Evolutionary conservation across 2,888 invertebrate genomes (phyloP).

Genomic region (Apamea monoglypha): DNA sequence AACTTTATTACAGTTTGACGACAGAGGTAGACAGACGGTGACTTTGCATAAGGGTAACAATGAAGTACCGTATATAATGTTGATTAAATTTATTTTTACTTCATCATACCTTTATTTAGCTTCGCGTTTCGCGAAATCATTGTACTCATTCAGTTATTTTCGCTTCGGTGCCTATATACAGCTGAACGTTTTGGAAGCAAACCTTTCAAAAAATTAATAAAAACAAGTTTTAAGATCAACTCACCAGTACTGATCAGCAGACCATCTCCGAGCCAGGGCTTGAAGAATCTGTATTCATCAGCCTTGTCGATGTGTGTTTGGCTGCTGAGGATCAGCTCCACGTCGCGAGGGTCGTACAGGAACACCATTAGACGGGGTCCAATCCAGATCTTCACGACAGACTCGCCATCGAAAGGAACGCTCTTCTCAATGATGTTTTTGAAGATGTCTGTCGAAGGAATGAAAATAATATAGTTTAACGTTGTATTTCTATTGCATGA

Average conservation of each 20-base stretch:
- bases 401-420: slow-evolving; percentile 88
- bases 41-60: slow-evolving; percentile 9
- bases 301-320: slow-evolving; percentile 95
- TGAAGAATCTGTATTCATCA: slow-evolving; percentile 94
- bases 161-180: neutral
- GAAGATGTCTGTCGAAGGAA: slow-evolving; percentile 91
- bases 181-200: neutral
- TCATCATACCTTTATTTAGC: neutral
- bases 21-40: slow-evolving; percentile 12
- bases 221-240: slow-evolving; percentile 49
- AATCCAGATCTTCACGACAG: slow-evolving; percentile 93
- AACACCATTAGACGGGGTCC: slow-evolving; percentile 94
- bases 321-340: slow-evolving; percentile 94
- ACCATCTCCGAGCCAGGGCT: slow-evolving; percentile 96
- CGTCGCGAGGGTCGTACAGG: slow-evolving; percentile 94
- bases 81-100: slow-evolving; percentile 8
- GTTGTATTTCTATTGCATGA: neutral
- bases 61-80: neutral
- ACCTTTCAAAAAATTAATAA: neutral
- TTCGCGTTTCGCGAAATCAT: neutral
- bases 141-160: neutral
- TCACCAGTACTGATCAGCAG: slow-evolving; percentile 94
- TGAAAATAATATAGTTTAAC: slow-evolving; percentile 14
- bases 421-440: slow-evolving; percentile 90
- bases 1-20: slow-evolving; percentile 35